Evolutionary conservation across 2,888 invertebrate species (phyloP).

Genomic region (Drosophila histrio): DNA sequence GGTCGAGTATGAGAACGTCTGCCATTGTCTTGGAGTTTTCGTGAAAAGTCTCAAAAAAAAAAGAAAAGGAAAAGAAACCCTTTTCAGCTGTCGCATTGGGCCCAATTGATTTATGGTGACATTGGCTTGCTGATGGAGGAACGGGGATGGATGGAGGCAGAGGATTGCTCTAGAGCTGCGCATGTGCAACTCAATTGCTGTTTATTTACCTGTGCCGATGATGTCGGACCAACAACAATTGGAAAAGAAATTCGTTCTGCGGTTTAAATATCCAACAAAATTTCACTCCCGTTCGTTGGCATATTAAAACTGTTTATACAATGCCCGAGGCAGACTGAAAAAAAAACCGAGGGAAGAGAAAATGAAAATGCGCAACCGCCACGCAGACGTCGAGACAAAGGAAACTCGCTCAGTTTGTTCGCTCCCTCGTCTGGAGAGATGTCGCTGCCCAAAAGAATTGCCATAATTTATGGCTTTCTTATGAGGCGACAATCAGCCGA

Average conservation of each 20-base stretch:
- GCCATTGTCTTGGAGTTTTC: conserved; percentile 33
- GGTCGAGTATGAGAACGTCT: conserved; percentile 27
- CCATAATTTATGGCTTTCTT: conserved; percentile 82
- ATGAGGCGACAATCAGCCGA: conserved; percentile 69
- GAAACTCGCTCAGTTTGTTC: conserved; percentile 55
- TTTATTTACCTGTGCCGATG: conserved; percentile 59
- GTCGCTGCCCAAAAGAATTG: conserved; percentile 75
- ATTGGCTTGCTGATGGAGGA: background rate
- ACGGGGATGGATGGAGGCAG: background rate
- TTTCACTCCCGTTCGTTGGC: conserved; percentile 70
- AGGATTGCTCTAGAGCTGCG: conserved; percentile 35
- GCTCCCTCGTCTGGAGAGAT: conserved; percentile 69
- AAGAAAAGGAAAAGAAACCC: conserved; percentile 63
- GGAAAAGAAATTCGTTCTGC: conserved; percentile 70
- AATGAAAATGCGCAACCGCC: conserved; percentile 52
- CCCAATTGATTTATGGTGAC: conserved; percentile 79
- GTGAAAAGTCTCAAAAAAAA: conserved; percentile 17
- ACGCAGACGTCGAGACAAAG: conserved; percentile 48
- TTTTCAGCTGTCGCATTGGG: conserved; percentile 80
- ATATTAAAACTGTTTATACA: conserved; percentile 61
- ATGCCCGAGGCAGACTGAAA: conserved; percentile 9
- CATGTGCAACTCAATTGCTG: conserved; percentile 80
- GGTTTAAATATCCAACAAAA: conserved; percentile 72
- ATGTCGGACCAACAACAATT: conserved; percentile 2
- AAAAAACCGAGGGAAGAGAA: conserved; percentile 33